phyloP scores from a whole-genome alignment of 2,797 vertebrate species.

The Oryzias dopingdopingensis region DNA sequence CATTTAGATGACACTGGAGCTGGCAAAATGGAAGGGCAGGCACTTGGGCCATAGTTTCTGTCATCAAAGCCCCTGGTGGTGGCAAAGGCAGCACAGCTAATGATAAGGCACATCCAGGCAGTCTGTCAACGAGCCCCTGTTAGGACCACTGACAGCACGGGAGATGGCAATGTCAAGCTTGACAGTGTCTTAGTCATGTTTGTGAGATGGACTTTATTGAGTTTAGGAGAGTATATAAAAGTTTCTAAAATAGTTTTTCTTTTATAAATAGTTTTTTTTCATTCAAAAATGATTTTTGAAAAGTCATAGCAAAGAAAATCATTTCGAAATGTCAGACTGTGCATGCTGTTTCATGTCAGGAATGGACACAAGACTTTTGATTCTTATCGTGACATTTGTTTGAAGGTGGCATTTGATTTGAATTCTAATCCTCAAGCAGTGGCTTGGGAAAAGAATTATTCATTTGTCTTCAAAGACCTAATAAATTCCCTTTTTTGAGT shows the following conservation, averaged over 20 bases:
- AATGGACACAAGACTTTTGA: conserved; percentile 49
- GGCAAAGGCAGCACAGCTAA: conserved; percentile 64
- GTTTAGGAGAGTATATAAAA: conserved; percentile 33
- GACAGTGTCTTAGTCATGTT: conserved; percentile 71
- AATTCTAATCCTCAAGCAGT: conserved; percentile 58
- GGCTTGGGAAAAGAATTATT: conserved; percentile 39
- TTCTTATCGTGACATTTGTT: conserved; percentile 67
- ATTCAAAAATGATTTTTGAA: not conserved
- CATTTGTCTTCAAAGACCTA: conserved; percentile 45
- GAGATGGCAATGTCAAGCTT: conserved; percentile 63
- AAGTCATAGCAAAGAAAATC: conserved; percentile 47
- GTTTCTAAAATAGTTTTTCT: conserved; percentile 34
- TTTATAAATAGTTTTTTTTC: conserved; percentile 5
- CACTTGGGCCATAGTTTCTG: conserved; percentile 62
- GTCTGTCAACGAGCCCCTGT: conserved; percentile 69
- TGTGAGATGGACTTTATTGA: conserved; percentile 52
- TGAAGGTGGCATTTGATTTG: conserved; percentile 71
- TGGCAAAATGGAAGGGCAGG: conserved; percentile 55
- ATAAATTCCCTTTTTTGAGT: conserved; percentile 55
- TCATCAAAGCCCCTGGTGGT: conserved; percentile 63
- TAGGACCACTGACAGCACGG: conserved; percentile 63
- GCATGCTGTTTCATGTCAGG: conserved; percentile 43
- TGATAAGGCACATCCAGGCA: conserved; percentile 71
- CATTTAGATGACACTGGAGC: conserved; percentile 75
- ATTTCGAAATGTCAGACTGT: conserved; percentile 66